A percentile compares a stretch with the other conserved stretches of the same genome.
These are phyloP conservation scores for Cebidichthys violaceus DNA, from an alignment of 2,113 vertebrate genomes.

Conservation along the genomic window DNA sequence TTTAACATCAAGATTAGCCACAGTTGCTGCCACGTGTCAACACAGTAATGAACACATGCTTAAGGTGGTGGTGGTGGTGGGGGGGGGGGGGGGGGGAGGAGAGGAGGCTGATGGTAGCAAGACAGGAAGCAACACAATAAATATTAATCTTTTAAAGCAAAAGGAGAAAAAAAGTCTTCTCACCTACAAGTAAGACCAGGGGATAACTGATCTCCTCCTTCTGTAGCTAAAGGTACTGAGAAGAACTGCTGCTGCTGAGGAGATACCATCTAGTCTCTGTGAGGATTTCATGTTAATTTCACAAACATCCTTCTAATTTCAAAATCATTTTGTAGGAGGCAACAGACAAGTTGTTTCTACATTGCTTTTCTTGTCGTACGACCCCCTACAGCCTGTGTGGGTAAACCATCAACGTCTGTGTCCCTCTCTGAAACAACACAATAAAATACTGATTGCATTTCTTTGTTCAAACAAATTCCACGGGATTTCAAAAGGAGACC, in stretches of 20 bases:
- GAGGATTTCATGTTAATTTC: slow-evolving; percentile 19
- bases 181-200: not conserved
- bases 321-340: slow-evolving; percentile 28
- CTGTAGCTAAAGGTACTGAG: not conserved
- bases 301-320: slow-evolving; percentile 28
- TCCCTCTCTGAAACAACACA: slow-evolving; percentile 13
- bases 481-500: not conserved
- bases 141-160: slow-evolving; percentile 22
- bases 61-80: slow-evolving; percentile 42
- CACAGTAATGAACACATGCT: slow-evolving; percentile 78
- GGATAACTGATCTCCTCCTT: not conserved
- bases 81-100: too few species aligned
- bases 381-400: not conserved
- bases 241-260: not conserved
- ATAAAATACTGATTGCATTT: not conserved
- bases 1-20: slow-evolving; percentile 76
- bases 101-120: not conserved
- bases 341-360: not conserved
- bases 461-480: slow-evolving; percentile 28
- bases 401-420: not conserved
- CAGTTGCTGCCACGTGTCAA: slow-evolving; percentile 79
- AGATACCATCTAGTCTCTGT: slow-evolving; percentile 6
- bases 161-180: slow-evolving; percentile 1
- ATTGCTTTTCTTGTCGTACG: not conserved
- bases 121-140: slow-evolving; percentile 25